Base-by-base conservation (phyloP, 2,797 vertebrate genomes). In the Pagetopsis macropterus region DNA sequence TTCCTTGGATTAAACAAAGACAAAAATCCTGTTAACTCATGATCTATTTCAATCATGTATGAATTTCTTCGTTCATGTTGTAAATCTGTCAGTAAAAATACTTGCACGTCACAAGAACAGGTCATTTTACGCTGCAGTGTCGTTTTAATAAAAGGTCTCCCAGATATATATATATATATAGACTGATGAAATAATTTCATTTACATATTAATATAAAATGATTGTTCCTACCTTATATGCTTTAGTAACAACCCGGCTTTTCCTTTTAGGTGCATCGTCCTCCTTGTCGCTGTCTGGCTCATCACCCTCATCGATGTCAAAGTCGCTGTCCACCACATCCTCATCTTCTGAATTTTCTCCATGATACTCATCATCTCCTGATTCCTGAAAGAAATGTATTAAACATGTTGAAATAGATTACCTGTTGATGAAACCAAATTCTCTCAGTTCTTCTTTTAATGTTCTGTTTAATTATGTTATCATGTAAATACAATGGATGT, bases 271-370 rank as follows among this genome's bases (percentile, higher is more conserved):
- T 3, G 96, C 95, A 2, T 96, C 96, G 0, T 97, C 96, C 13
- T 99, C 98, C 83, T 96, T 96, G 70, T 98, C 97, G 1, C 97
- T 98, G 90, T 94, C 90, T 0, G 97, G 97, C 75, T 98, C 98
- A 0, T 98, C 97, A 0, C 97, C 98, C 80, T 99, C 98, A 3
- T 99, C 98, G 0, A 98, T 97, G 88, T 99, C 98, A 3, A 99
- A 99, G 79, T 98, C 97, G 0, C 97, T 99, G 89, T 99, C 97
- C 61, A 99, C 97, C 76, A 98, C 97, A 0, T 99, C 98, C 65
- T 98, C 98, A 3, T 96, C 98, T 86, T 96, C 97, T 0, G 97
- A 98, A 85, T 97, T 97, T 54, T 98, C 97, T 0, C 96, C 96
- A 4, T 97, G 93, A 84, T 98, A 98, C 72, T 99, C 97, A 0